These are phyloP conservation scores for Rhabdomys pumilio DNA, from an alignment of 2,797 vertebrate genomes.

Conservation along the genomic window DNA sequence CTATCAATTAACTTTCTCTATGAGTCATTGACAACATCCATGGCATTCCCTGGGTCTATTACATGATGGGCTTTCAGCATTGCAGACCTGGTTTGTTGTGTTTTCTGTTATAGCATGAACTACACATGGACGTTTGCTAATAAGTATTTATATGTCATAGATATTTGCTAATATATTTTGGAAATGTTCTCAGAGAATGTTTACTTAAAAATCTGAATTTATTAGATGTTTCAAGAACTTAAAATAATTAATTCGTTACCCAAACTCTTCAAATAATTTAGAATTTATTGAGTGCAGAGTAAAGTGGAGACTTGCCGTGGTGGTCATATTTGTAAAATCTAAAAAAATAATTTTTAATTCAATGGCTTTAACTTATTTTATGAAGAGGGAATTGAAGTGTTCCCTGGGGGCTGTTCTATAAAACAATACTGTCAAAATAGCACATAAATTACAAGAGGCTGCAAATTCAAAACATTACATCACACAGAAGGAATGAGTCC, in stretches of 20 bases:
- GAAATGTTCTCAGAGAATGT: neutral
- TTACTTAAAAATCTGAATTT: neutral
- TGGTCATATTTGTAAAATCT: neutral
- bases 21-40: neutral
- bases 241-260: neutral
- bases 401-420: neutral
- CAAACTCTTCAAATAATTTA: constrained; percentile 7
- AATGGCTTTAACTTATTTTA: neutral
- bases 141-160: neutral
- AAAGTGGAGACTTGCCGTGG: neutral
- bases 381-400: neutral
- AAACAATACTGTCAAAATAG: neutral
- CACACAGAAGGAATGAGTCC: neutral
- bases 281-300: neutral
- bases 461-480: neutral
- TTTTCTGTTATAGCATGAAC: neutral
- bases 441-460: neutral
- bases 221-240: neutral
- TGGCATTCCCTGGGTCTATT: neutral
- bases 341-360: neutral
- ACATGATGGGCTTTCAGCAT: neutral
- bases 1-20: neutral
- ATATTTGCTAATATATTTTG: neutral
- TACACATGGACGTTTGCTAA: neutral
- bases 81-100: neutral